Evolutionary conservation across 1,140 invertebrate genomes (phyloP).

Genomic region (Adoxophyes honmai): DNA sequence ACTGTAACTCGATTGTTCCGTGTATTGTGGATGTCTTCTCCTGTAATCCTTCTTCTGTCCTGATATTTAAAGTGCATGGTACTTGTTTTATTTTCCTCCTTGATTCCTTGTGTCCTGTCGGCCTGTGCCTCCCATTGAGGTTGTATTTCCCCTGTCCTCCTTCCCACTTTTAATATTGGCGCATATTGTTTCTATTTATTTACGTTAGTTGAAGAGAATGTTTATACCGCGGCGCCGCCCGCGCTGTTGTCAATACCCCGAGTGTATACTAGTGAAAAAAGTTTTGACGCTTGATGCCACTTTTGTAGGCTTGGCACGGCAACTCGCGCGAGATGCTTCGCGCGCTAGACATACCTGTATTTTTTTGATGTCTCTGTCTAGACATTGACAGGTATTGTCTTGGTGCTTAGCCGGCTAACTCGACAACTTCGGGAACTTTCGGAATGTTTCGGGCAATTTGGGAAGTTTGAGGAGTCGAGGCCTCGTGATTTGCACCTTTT

Average conservation of each 20-base stretch:
- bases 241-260: constrained; percentile 12
- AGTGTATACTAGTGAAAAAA: too few relatives aligned
- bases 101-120: not conserved
- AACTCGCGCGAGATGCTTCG: too few relatives aligned
- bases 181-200: constrained; percentile 15
- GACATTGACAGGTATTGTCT: too few relatives aligned
- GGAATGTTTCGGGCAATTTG: too few relatives aligned
- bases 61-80: not conserved
- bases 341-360: too few relatives aligned
- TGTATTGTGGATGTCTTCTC: not conserved
- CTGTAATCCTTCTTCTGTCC: not conserved
- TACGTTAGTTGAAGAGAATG: constrained; percentile 9
- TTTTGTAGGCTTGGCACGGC: too few relatives aligned
- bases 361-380: too few relatives aligned
- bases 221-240: not conserved
- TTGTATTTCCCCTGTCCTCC: not conserved
- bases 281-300: too few relatives aligned
- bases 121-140: not conserved
- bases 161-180: constrained; percentile 1
- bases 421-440: too few relatives aligned
- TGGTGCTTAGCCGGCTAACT: too few relatives aligned
- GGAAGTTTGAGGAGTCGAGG: too few relatives aligned
- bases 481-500: too few relatives aligned
- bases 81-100: constrained; percentile 1
- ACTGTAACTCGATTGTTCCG: not conserved